These are phyloP conservation scores for Pangasianodon hypophthalmus DNA, from an alignment of 2,113 vertebrate genomes.

Conservation along the genomic window DNA sequence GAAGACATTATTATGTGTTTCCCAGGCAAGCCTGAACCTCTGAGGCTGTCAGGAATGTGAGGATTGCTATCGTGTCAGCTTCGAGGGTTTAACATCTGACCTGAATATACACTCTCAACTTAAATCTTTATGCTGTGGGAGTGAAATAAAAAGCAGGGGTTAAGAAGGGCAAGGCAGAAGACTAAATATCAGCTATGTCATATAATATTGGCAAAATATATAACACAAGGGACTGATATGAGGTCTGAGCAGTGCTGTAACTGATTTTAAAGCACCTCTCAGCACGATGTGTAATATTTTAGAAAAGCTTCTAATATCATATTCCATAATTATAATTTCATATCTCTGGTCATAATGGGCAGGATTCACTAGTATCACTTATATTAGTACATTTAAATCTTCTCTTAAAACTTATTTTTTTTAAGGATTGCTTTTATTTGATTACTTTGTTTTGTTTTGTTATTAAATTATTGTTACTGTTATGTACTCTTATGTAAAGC, in stretches of 20 bases:
- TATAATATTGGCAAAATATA: not conserved
- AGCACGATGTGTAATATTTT: not conserved
- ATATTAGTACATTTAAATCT: too few relatives aligned
- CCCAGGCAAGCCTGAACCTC: slow-evolving; percentile 32
- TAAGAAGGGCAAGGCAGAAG: not conserved
- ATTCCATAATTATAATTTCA: not conserved
- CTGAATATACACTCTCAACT: slow-evolving; percentile 36
- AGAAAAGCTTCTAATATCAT: not conserved
- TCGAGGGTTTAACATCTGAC: slow-evolving; percentile 42
- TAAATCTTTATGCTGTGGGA: slow-evolving; percentile 7
- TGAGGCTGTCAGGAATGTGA: slow-evolving; percentile 43
- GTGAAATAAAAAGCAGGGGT: not conserved
- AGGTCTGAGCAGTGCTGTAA: not conserved
- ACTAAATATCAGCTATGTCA: slow-evolving; percentile 19
- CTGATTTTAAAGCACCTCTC: not conserved
- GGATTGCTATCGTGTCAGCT: slow-evolving; percentile 25
- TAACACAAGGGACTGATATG: not conserved
- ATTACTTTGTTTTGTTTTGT: too few relatives aligned
- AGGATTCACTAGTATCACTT: not conserved
- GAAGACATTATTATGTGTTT: slow-evolving; percentile 36
- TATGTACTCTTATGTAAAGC: too few relatives aligned
- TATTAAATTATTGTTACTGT: too few relatives aligned
- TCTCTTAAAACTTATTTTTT: too few relatives aligned
- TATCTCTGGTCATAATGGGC: not conserved
- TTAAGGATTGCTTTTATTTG: too few relatives aligned